These are phyloP conservation scores for Choloepus hoffmanni DNA, from an alignment of 2,113 vertebrate species.

Conservation along the genomic window DNA sequence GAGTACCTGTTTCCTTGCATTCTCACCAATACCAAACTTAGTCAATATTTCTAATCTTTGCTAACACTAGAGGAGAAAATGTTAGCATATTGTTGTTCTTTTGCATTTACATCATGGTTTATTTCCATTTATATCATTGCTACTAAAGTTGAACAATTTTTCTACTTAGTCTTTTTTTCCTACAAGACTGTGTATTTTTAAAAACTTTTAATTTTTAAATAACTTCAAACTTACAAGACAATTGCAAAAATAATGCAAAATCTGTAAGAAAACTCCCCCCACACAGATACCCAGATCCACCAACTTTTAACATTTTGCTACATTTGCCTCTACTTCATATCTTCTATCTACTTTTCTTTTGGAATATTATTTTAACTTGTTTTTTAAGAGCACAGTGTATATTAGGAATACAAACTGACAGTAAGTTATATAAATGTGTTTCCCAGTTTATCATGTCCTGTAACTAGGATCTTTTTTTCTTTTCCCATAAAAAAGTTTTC, in stretches of 20 bases:
- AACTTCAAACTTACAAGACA: too few species aligned
- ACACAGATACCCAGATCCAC: too few species aligned
- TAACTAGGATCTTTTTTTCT: not conserved
- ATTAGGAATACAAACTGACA: not conserved
- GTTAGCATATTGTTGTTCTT: not conserved
- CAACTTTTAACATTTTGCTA: too few species aligned
- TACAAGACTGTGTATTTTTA: too few species aligned
- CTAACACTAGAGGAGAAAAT: not conserved
- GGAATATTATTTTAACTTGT: not conserved
- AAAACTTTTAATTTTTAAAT: too few species aligned
- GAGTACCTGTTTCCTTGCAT: not conserved
- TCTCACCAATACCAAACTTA: not conserved
- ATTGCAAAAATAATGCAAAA: too few species aligned
- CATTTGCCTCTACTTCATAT: not conserved
- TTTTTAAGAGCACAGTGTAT: not conserved
- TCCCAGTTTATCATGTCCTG: not conserved
- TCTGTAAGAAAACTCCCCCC: too few species aligned
- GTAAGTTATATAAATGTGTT: not conserved
- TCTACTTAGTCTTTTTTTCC: too few species aligned
- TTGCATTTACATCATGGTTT: not conserved
- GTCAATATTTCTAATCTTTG: not conserved
- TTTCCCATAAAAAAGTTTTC: not conserved
- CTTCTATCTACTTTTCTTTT: not conserved
- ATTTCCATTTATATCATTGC: slow-evolving; percentile 25
- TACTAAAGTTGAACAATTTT: not conserved